Percentiles rank a stretch among this genome's conserved stretches.
phyloP scores from a whole-genome alignment of 2,797 vertebrate genomes.

The Thripadectes ignobilis region DNA sequence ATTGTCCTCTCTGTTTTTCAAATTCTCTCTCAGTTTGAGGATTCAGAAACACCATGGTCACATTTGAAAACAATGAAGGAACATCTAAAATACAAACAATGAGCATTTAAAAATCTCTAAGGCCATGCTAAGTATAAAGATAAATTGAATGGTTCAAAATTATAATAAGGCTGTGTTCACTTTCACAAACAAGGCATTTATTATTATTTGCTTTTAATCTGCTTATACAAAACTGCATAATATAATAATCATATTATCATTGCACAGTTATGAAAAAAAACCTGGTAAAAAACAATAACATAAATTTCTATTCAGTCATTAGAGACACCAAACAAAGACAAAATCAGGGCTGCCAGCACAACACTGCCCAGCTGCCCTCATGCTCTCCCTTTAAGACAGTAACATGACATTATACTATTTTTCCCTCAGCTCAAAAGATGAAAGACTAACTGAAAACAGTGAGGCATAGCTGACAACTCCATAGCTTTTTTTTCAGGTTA shows the following conservation, averaged over 20 bases:
- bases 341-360: background rate
- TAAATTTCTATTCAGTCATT: background rate
- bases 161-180: background rate
- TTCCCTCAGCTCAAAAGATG: background rate
- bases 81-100: background rate
- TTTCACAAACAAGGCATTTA: background rate
- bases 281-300: background rate
- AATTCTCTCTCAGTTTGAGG: background rate
- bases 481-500: background rate
- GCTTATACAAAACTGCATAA: background rate
- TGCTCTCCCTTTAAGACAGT: background rate
- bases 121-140: background rate
- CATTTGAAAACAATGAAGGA: background rate
- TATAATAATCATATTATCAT: background rate
- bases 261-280: background rate
- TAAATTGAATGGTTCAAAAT: background rate
- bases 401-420: background rate
- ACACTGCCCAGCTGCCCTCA: background rate
- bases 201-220: background rate
- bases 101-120: background rate
- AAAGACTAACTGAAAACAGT: background rate
- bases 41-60: background rate
- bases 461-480: background rate
- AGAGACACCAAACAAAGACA: background rate
- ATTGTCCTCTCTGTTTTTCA: background rate